A percentile compares a stretch with the other conserved stretches of the same genome.
These are phyloP conservation scores for human DNA, from an alignment of 2,113 vertebrate genomes.

Conservation along the genomic window GRCh38 chr4:14681501-14682000, in stretches of 20 bases:
- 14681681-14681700: neutral
- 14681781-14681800: neutral
- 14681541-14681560: constrained; percentile 77
- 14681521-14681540: constrained; percentile 77
- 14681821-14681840: neutral
- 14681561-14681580: constrained; percentile 76
- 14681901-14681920: neutral
- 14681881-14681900: neutral
- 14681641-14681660: neutral
- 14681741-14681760: neutral
- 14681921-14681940: neutral
- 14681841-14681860: neutral
- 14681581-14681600: neutral
- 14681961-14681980: accelerated
- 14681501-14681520: constrained; percentile 77
- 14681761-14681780: neutral
- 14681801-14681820: neutral
- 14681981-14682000: accelerated
- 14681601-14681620: neutral
- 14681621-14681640: neutral
- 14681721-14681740: neutral
- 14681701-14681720: neutral
- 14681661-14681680: neutral
- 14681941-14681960: neutral
- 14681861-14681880: neutral